phyloP scores from a whole-genome alignment of 1,140 invertebrate species.

The Dysdera silvatica region DNA sequence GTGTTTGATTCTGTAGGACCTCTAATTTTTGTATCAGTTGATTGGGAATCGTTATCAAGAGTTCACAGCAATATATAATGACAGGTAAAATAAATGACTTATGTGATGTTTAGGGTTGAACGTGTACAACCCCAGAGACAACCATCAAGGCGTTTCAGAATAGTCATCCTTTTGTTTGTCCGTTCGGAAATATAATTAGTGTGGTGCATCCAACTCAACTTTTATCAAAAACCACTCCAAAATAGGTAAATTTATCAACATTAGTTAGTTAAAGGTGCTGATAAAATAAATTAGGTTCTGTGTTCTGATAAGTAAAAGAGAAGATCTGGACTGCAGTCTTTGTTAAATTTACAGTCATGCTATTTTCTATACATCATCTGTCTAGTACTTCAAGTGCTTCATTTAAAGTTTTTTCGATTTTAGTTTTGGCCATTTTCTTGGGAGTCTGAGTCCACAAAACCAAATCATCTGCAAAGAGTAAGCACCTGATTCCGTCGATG shows the following conservation, averaged over 20 bases:
- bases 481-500: not conserved
- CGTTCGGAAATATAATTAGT: too few relatives aligned
- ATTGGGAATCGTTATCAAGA: too few relatives aligned
- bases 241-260: conserved; percentile 1
- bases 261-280: not conserved
- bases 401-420: not conserved
- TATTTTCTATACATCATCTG: conserved; percentile 8
- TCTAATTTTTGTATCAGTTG: too few relatives aligned
- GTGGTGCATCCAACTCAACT: too few relatives aligned
- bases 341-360: conserved; percentile 5
- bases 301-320: not conserved
- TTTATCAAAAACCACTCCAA: not conserved
- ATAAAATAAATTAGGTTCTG: not conserved
- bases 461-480: conserved; percentile 4
- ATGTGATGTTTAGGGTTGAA: not conserved
- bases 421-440: not conserved
- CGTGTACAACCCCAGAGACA: not conserved
- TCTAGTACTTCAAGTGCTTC: not conserved
- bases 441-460: not conserved
- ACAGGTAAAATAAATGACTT: too few relatives aligned
- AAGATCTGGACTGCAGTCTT: conserved; percentile 5
- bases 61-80: too few relatives aligned
- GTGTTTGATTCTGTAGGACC: too few relatives aligned
- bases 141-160: conserved; percentile 1
- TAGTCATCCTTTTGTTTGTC: not conserved